Base-by-base conservation (phyloP, 2,888 invertebrate species). In the Xanthia togata region DNA sequence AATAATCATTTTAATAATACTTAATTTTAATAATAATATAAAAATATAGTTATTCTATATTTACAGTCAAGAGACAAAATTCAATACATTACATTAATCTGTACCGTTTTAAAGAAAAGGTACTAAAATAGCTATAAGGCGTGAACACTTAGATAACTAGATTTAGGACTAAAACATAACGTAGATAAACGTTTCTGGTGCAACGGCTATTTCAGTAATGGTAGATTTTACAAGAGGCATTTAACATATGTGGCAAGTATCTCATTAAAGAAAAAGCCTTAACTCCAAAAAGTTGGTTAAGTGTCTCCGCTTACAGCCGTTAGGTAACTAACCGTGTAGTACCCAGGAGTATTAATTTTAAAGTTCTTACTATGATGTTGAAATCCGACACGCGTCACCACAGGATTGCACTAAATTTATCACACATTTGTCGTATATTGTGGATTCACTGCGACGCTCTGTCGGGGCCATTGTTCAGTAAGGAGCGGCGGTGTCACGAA, bases 1-100 rank as follows among this genome's bases (percentile, higher is more conserved):
- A 92, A 90, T 91, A 92, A 93, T 90, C 88, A 92, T 92, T 91
- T 89, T 90, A 92, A 91, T 92, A 92, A 92, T 94, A 92, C 92
- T 93, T 94, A 94, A 92, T 90, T 90, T 92, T 93, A 92, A 87
- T 86, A 87, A 95, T 94, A 93, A 93, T 96, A 96, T 94, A 96
- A 96, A 96, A 96, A 96, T 95, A 95, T 96, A 95, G 91, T 90
- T 85, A 87, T 90, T 95, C 94, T 95, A 95, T 96, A 96, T 96
- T 93, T 96, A 96, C 96, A 96, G 88, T 90, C 89, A 89, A 90
- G 83, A 92, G 93, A 93, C 91, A 93, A 91, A 93, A 93, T 92
- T 91, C 89, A 91, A 93, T 93, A 93, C 92, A 92, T 93, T 92
- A 92, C 84, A 89, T 89, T 90, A 90, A 90, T 89, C 80, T 85